Percentiles rank a stretch among this genome's conserved stretches.
Conservation (phyloP, 2,797 vertebrate species). For the Anabacerthia variegaticeps region DNA sequence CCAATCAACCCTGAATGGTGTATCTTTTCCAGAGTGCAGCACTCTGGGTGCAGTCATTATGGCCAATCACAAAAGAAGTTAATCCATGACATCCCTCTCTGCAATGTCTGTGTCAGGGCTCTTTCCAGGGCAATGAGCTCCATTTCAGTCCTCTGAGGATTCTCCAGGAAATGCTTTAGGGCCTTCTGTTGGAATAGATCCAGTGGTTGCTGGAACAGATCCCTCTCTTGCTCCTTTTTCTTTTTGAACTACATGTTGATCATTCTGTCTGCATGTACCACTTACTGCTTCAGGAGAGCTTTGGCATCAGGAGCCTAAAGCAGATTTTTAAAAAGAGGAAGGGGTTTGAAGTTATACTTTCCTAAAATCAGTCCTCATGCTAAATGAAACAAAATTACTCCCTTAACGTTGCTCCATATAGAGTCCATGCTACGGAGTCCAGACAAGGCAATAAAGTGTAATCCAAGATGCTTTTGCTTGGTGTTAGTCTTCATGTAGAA, state of each 20-base stretch:
- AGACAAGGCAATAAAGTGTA: neutral
- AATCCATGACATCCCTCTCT: neutral
- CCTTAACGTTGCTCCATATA: neutral
- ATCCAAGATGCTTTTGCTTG: neutral
- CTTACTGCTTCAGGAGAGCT: neutral
- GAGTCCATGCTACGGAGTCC: neutral
- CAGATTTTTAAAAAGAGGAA: neutral
- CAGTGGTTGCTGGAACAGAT: slow-evolving; percentile 2
- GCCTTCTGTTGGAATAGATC: slow-evolving; percentile 20
- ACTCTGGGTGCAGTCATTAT: neutral
- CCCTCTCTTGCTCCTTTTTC: neutral
- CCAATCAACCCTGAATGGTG: neutral
- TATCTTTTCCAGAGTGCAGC: neutral
- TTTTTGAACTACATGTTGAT: neutral
- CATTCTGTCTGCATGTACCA: neutral
- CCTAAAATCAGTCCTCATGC: neutral
- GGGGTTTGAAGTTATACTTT: neutral
- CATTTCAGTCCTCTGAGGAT: slow-evolving; percentile 35
- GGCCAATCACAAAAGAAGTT: neutral
- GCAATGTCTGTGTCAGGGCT: neutral
- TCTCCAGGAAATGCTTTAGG: slow-evolving; percentile 12
- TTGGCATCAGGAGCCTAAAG: neutral
- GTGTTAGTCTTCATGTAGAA: neutral
- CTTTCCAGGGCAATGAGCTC: slow-evolving; percentile 25
- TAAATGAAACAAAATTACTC: neutral